Conservation (phyloP, 2,888 invertebrate genomes). For the Pomacea canaliculata region DNA sequence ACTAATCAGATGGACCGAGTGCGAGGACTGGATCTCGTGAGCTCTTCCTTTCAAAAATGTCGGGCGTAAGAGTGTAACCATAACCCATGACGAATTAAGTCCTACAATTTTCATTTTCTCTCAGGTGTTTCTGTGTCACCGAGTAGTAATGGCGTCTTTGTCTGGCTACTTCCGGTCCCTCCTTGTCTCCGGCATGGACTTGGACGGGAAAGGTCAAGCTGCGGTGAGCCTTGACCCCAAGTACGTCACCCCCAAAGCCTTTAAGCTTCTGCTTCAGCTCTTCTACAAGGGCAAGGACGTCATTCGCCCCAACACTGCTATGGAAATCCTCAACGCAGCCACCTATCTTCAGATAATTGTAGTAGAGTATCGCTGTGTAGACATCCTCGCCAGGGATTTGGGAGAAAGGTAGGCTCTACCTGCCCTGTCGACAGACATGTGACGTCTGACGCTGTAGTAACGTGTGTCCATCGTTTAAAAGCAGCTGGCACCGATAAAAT, state of each 20-base stretch:
- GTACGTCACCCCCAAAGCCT: constrained; percentile 5
- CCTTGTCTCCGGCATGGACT: constrained; percentile 11
- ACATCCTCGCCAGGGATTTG: constrained; percentile 12
- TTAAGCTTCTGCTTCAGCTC: constrained; percentile 9
- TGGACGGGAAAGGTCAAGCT: constrained; percentile 15
- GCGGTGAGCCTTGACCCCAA: not conserved
- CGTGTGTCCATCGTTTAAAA: too few species aligned
- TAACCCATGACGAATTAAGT: too few species aligned
- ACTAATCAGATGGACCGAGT: too few species aligned
- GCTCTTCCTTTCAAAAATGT: too few species aligned
- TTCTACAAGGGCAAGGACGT: constrained; percentile 25
- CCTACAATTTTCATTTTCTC: not conserved
- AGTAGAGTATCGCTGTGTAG: constrained; percentile 24
- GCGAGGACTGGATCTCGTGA: too few species aligned
- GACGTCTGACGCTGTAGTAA: too few species aligned
- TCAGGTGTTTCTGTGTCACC: constrained; percentile 28
- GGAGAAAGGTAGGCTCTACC: constrained; percentile 2
- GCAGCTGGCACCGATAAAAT: too few species aligned
- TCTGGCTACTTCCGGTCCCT: constrained; percentile 26
- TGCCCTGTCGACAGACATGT: too few species aligned
- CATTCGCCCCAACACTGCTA: constrained; percentile 1
- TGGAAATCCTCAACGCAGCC: constrained; percentile 26
- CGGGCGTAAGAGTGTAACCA: too few species aligned
- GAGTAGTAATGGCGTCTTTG: constrained; percentile 23
- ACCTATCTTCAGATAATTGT: constrained; percentile 19